Evolutionary conservation across 2,888 invertebrate genomes (phyloP).

Genomic region (Cistogaster globosa): DNA sequence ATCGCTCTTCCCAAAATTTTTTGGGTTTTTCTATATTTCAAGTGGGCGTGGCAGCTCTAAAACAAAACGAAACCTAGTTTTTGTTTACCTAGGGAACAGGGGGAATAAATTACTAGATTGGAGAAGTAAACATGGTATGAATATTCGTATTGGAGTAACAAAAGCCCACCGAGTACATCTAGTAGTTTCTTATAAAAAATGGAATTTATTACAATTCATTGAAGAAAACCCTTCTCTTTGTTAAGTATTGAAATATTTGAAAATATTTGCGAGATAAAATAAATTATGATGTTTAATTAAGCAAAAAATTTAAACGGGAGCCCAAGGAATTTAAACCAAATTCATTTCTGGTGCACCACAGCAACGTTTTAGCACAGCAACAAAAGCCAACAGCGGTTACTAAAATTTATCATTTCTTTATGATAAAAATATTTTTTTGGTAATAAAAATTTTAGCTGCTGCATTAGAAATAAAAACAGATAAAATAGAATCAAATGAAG

Average conservation of each 20-base stretch:
- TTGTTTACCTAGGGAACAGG: too few relatives aligned
- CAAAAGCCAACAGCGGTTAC: constrained; percentile 32
- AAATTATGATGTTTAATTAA: neutral
- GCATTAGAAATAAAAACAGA: constrained; percentile 12
- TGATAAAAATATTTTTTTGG: constrained; percentile 2
- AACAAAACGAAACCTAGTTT: too few relatives aligned
- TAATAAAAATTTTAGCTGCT: constrained; percentile 31
- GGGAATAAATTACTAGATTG: too few relatives aligned
- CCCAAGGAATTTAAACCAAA: neutral
- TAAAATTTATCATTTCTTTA: constrained; percentile 1
- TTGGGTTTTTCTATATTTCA: too few relatives aligned
- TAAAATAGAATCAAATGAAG: constrained; percentile 34
- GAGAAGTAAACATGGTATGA: too few relatives aligned
- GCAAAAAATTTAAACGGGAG: neutral
- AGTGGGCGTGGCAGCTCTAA: too few relatives aligned
- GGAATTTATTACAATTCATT: neutral
- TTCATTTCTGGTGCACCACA: neutral
- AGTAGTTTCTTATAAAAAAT: neutral
- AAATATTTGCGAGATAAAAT: neutral
- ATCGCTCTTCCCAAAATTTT: too few relatives aligned
- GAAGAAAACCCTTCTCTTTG: neutral
- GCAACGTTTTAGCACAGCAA: neutral
- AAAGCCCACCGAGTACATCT: too few relatives aligned
- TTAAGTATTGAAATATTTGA: too few relatives aligned
- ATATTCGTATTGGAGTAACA: too few relatives aligned